Evolutionary conservation across 2,888 invertebrate genomes (phyloP), one percentile per base, ranked within the genome.

Genomic region (Hylaea fasciaria): DNA sequence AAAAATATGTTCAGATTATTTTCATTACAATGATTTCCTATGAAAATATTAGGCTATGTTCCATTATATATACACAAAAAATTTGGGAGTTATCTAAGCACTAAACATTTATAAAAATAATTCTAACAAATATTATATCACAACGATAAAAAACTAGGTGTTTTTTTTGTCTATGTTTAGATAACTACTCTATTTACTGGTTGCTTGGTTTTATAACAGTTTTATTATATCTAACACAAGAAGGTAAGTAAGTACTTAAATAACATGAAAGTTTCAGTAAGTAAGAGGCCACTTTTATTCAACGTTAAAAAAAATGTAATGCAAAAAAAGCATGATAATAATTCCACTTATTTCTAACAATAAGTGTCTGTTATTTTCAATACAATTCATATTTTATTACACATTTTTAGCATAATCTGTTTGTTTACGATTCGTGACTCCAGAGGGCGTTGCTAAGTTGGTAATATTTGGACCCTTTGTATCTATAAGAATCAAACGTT

Each of bases 281-380:
- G 5, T 22, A 22, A 5, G 22, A 22, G 5, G 22, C 22, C 22
- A 22, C 2, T n/a, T n/a, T n/a, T n/a, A n/a, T n/a, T n/a, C n/a
- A n/a, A n/a, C n/a, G n/a, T n/a, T n/a, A n/a, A n/a, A n/a, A 28
- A 7, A 28, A 28, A 28, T 28, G 28, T 28, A 32, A 7, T 14
- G 49, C 12, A 28, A 16, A 32, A 41, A 16, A 7, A 35, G 14
- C 29, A 17, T 29, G 32, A 39, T 48, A 61, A 65, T 63, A 65
- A 58, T 16, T 16, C 14, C 49, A 54, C 51, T 61, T 65, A 65
- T 68, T 63, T 22, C 60, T 39, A 50, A 65, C 44, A 65, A 68
- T 68, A 65, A 59, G 54, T 17, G 46, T 14, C 4, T 45, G 40
- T 56, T 58, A 67, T 61, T 61, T 35, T 45, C 13, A n/a, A 1